phyloP scores from a whole-genome alignment of 53 echinoderm and acorn worm species.

The Temnopleurus reevesii region DNA sequence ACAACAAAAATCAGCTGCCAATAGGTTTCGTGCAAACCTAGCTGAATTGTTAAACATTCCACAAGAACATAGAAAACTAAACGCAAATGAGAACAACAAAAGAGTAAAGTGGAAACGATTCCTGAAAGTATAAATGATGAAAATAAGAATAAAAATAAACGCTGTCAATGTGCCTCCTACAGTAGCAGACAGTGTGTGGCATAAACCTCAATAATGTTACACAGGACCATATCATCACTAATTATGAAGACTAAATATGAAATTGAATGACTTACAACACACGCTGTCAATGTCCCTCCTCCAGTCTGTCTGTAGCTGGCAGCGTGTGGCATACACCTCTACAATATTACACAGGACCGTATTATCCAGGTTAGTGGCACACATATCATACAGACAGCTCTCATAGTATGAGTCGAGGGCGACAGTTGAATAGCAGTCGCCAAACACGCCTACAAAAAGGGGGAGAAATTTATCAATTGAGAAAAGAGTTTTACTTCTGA shows the following conservation, averaged over 20 bases:
- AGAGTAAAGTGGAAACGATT: too few relatives aligned
- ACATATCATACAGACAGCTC: constrained; percentile 82
- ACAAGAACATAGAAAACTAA: too few relatives aligned
- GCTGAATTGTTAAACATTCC: too few relatives aligned
- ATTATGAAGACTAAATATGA: too few relatives aligned
- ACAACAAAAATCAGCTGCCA: too few relatives aligned
- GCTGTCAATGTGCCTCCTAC: neutral
- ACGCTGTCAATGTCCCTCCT: neutral
- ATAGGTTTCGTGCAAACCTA: too few relatives aligned
- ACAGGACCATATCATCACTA: constrained; percentile 72
- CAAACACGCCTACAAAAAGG: constrained; percentile 22
- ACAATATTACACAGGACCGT: constrained; percentile 69
- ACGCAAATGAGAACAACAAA: too few relatives aligned
- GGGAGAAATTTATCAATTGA: neutral
- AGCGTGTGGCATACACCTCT: constrained; percentile 69
- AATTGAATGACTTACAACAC: constrained; percentile 42
- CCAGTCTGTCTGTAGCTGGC: constrained; percentile 53
- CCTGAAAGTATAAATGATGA: too few relatives aligned
- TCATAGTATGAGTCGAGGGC: constrained; percentile 58
- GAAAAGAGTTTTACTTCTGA: too few relatives aligned
- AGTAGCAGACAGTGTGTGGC: constrained; percentile 66
- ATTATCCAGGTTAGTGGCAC: constrained; percentile 72
- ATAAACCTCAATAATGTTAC: constrained; percentile 66
- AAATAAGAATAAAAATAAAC: too few relatives aligned
- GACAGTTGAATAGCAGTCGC: neutral